phyloP scores from a whole-genome alignment of 2,113 vertebrate genomes.

The Rynchops niger region DNA sequence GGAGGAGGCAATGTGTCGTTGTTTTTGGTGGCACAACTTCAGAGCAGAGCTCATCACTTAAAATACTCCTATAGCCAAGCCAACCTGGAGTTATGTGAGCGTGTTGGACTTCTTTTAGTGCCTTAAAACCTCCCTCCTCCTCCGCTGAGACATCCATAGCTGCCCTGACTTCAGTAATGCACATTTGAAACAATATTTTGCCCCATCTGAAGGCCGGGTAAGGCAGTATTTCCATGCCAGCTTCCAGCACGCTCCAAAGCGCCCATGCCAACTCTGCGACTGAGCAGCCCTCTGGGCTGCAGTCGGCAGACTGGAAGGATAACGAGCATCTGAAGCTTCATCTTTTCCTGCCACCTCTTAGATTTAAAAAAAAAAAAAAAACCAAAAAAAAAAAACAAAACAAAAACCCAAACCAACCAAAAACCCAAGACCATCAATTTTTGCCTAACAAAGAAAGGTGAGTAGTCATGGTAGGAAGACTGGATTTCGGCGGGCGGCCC shows the following conservation, averaged over 20 bases:
- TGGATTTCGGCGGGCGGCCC: not conserved
- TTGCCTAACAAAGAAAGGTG: not conserved
- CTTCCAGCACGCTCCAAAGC: not conserved
- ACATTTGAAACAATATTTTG: not conserved
- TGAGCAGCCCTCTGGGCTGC: slow-evolving; percentile 27
- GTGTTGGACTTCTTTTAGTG: not conserved
- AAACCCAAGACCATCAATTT: not conserved
- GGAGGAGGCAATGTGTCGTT: not conserved
- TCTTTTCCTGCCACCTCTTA: not conserved
- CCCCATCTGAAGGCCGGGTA: not conserved
- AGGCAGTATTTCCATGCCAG: not conserved
- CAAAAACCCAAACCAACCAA: too few species aligned
- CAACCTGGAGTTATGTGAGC: accelerated
- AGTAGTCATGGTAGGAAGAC: not conserved
- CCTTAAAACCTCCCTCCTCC: not conserved
- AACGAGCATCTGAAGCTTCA: not conserved
- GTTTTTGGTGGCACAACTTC: slow-evolving; percentile 42
- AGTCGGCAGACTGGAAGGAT: not conserved
- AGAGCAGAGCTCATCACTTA: not conserved
- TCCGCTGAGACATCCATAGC: not conserved
- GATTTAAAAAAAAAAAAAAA: not conserved
- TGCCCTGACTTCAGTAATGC: not conserved
- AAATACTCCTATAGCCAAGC: not conserved
- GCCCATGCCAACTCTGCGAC: not conserved
- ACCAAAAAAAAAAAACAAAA: not conserved